Evolutionary conservation across 1,140 invertebrate species (phyloP), one percentile per base, ranked within the genome.

Genomic region (Trachelipus rathkii): DNA sequence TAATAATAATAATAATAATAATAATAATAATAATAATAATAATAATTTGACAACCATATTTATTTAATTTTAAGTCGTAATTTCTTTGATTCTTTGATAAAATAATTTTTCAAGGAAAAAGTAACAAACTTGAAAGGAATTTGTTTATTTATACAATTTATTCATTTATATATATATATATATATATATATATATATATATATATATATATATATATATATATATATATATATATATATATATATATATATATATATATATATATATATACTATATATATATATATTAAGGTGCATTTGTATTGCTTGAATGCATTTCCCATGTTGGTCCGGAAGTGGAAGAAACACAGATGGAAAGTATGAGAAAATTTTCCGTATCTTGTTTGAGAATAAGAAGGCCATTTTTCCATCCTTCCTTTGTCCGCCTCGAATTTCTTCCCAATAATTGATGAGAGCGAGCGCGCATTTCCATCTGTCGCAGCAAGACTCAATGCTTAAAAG

Each of bases 21-120:
- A 60, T 60, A 60, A 60, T 13, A 60, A 60, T 15, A 60, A 60
- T 19, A 60, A 60, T 19, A 60, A 60, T 60, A 15, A 60, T 60
- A 15, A 60, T 60, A 60, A 60, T 60, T n/a, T 4, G 11, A 4
- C 2, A 19, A 13, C 1, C 19, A 15, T 60, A 13, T 60, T 60
- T 60, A 15, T 60, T 60, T 60, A 60, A 19, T 60, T 60, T 60
- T 13, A 1, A 60, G 8, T 60, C 50, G 19, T 15, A 60, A 15
- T 60, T 15, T 15, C 50, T 4, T 60, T 19, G 50, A 15, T 60
- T 60, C 50, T 60, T 60, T 60, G 4, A 2, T 60, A 60, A 13
- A 19, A 15, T 60, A 60, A 60, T 60, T 60, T 19, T 33, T 33
- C 33, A 33, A 33, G 33, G 33, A 33, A 33, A 33, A 33, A 33